These are phyloP conservation scores for Lynx canadensis DNA, from an alignment of 2,113 vertebrate species.

Conservation along the genomic window DNA sequence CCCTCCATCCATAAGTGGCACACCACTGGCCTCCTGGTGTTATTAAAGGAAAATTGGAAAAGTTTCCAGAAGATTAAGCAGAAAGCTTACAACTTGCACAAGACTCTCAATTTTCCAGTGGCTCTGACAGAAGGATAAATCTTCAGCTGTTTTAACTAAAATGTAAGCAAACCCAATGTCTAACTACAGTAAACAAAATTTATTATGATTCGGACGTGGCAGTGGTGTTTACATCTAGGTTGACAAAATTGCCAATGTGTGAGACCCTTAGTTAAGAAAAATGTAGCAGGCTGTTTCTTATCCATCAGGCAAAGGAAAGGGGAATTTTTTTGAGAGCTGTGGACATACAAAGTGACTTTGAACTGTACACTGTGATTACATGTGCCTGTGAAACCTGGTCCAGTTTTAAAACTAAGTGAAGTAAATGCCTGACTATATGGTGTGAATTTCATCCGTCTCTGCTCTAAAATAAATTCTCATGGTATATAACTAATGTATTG, in stretches of 20 bases:
- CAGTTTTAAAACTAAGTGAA: not conserved
- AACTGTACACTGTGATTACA: not conserved
- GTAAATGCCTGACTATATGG: not conserved
- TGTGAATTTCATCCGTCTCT: not conserved
- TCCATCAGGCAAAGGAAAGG: conserved; percentile 55
- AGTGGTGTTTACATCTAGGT: conserved; percentile 48
- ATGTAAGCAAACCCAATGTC: conserved; percentile 67
- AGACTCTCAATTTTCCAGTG: conserved; percentile 67
- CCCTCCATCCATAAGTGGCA: conserved; percentile 12
- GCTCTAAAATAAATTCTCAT: not conserved
- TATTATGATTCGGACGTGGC: conserved; percentile 66
- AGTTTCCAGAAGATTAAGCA: conserved; percentile 76
- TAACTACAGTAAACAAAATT: conserved; percentile 66
- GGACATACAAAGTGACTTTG: conserved; percentile 68
- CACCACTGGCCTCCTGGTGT: conserved; percentile 32
- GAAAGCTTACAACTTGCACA: conserved; percentile 72
- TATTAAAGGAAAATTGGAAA: conserved; percentile 76
- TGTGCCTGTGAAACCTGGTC: not conserved
- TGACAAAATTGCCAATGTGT: conserved; percentile 64
- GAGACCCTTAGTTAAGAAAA: conserved; percentile 70
- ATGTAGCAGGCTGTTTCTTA: conserved; percentile 43
- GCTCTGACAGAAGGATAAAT: conserved; percentile 67
- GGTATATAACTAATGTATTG: not conserved
- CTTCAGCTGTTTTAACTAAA: conserved; percentile 69
- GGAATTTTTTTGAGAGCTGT: conserved; percentile 16